These are phyloP conservation scores for Atherix ibis DNA, from an alignment of 2,888 invertebrate species.

Conservation along the genomic window DNA sequence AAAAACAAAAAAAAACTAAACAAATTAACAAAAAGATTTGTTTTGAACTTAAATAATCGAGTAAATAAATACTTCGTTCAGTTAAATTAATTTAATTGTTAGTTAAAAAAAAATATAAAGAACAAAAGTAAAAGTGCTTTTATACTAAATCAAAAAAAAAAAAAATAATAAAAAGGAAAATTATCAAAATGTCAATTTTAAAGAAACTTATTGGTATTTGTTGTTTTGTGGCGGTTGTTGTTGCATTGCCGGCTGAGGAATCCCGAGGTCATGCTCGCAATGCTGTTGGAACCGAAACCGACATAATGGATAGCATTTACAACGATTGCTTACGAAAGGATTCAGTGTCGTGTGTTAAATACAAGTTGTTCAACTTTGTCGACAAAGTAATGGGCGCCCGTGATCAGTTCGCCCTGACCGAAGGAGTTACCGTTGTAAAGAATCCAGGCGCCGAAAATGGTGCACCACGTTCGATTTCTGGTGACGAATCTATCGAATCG, in stretches of 20 bases:
- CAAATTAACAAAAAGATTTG: too few species aligned
- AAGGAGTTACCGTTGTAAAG: conserved; percentile 70
- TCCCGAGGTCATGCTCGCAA: conserved; percentile 40
- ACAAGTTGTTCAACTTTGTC: conserved; percentile 72
- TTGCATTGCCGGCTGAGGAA: conserved; percentile 58
- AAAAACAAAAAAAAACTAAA: conserved; percentile 8
- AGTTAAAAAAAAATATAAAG: too few species aligned
- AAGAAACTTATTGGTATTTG: conserved; percentile 36
- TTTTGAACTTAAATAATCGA: too few species aligned
- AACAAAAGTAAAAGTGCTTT: too few species aligned
- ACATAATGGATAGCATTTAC: conserved; percentile 60
- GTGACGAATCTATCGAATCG: conserved; percentile 49
- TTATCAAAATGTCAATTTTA: conserved; percentile 30
- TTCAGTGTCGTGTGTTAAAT: conserved; percentile 70
- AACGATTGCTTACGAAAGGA: conserved; percentile 68
- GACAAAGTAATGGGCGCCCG: conserved; percentile 71
- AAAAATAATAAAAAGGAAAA: conserved; percentile 11
- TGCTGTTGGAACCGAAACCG: conserved; percentile 53
- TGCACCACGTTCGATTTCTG: conserved; percentile 54
- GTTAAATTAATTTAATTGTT: too few species aligned
- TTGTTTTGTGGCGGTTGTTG: conserved; percentile 40
- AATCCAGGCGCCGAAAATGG: conserved; percentile 57
- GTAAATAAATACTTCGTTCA: too few species aligned
- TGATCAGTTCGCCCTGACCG: conserved; percentile 62
- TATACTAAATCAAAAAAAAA: too few species aligned